Evolutionary conservation across 2,113 vertebrate genomes (phyloP).

Genomic region (Centropus bengalensis): DNA sequence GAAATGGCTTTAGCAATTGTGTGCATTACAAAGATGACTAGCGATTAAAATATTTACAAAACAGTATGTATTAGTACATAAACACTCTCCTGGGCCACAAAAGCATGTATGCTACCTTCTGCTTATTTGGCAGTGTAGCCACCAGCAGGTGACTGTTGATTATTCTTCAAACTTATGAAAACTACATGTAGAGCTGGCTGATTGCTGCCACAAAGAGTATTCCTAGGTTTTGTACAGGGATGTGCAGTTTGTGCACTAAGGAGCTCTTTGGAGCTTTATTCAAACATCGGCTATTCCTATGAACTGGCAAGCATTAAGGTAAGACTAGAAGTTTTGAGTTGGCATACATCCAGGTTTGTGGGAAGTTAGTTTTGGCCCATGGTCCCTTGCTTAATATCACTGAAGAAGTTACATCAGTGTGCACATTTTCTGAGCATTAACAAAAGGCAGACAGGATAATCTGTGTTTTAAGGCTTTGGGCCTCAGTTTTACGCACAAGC

Average conservation of each 20-base stretch:
- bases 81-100: neutral
- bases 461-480: neutral
- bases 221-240: neutral
- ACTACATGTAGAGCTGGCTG: neutral
- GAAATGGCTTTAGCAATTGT: neutral
- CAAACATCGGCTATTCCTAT: neutral
- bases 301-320: neutral
- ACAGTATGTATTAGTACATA: neutral
- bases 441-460: neutral
- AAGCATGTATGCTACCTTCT: neutral
- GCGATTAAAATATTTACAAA: neutral
- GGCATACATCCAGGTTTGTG: neutral
- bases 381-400: neutral
- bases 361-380: neutral
- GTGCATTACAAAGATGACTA: neutral
- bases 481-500: neutral
- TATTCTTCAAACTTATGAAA: neutral
- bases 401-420: neutral
- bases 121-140: constrained; percentile 1
- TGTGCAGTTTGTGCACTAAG: neutral
- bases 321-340: neutral
- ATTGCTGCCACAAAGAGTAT: neutral
- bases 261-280: neutral
- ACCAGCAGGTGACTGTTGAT: neutral
- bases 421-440: neutral